phyloP scores from a whole-genome alignment of 1,140 invertebrate species.

The Trachymyrmex cornetzi region DNA sequence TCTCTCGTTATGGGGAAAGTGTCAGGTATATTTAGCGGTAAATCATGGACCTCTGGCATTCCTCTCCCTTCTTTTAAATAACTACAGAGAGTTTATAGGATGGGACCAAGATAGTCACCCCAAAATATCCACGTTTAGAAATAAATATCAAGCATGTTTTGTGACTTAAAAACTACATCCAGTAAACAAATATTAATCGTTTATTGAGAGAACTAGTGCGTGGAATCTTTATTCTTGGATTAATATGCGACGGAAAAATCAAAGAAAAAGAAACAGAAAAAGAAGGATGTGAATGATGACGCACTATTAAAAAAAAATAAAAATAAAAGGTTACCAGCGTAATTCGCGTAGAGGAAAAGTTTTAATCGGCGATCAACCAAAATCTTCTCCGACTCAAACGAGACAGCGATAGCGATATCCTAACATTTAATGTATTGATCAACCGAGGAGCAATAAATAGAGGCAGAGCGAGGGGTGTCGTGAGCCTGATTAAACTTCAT shows the following conservation, averaged over 20 bases:
- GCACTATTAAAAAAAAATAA: neutral
- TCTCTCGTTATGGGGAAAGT: neutral
- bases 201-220: neutral
- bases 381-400: slow-evolving; percentile 59
- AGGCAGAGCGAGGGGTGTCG: slow-evolving; percentile 60
- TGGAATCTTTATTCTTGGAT: neutral
- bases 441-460: slow-evolving; percentile 76
- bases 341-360: slow-evolving; percentile 26
- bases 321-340: neutral
- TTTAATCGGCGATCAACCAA: slow-evolving; percentile 66
- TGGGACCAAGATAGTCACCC: slow-evolving; percentile 20
- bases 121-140: slow-evolving; percentile 29
- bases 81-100: slow-evolving; percentile 21
- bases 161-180: neutral
- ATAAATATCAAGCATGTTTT: neutral
- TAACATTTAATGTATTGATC: slow-evolving; percentile 79
- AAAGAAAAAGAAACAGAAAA: neutral
- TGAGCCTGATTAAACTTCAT: slow-evolving; percentile 81
- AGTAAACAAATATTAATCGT: neutral
- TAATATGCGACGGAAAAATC: neutral
- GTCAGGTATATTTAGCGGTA: slow-evolving; percentile 39
- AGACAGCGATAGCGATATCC: slow-evolving; percentile 58
- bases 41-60: slow-evolving; percentile 53
- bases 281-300: neutral
- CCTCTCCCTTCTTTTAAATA: slow-evolving; percentile 45